Conservation (phyloP, 2,113 vertebrate genomes). For the Odocoileus virginianus region DNA sequence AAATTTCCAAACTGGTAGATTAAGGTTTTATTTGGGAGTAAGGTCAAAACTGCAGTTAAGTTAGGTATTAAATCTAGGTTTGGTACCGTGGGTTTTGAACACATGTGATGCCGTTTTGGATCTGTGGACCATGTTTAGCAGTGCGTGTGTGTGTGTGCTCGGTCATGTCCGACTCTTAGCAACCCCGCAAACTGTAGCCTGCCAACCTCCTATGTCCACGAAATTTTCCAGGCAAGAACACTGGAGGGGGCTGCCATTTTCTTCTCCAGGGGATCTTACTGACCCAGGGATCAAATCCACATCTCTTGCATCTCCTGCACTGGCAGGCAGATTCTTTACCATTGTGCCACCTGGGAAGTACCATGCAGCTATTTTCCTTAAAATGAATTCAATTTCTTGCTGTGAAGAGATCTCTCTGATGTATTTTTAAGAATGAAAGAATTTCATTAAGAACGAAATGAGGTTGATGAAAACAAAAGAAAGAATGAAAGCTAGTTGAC, state of each 20-base stretch:
- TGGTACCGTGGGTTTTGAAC: not conserved
- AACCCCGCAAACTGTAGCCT: not conserved
- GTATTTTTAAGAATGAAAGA: not conserved
- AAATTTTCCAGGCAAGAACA: not conserved
- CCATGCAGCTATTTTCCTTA: not conserved
- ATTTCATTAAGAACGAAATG: not conserved
- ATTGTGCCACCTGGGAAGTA: too few relatives aligned
- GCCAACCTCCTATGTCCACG: not conserved
- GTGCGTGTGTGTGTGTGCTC: not conserved
- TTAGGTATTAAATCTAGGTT: not conserved
- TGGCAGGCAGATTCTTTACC: not conserved
- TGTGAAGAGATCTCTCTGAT: not conserved
- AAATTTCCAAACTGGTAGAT: not conserved
- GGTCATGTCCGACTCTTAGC: not conserved
- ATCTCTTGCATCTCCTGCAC: not conserved
- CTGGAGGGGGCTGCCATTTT: not conserved
- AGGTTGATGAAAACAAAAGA: not conserved
- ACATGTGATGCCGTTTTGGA: not conserved
- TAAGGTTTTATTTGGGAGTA: not conserved
- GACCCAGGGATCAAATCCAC: not conserved
- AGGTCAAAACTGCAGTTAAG: not conserved
- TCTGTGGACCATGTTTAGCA: not conserved
- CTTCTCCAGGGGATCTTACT: not conserved
- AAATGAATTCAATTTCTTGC: not conserved
- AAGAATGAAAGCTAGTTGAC: not conserved